These are phyloP conservation scores for Dorcus parallelipipedus DNA, from an alignment of 2,888 invertebrate species.

Conservation along the genomic window DNA sequence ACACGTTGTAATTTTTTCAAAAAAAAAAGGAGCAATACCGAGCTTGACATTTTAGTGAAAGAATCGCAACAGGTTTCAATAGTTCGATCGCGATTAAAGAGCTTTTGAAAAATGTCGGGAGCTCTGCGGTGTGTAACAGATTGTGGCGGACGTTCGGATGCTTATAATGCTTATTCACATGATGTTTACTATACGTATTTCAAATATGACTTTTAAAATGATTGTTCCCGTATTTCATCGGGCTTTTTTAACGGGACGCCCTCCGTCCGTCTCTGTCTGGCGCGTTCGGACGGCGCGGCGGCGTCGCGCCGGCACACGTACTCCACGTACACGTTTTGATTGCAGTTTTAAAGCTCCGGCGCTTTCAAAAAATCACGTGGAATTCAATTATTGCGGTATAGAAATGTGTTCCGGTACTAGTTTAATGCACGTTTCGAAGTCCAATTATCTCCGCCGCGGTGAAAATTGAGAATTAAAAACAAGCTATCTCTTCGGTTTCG, in stretches of 20 bases:
- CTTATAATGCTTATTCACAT: conserved; percentile 38
- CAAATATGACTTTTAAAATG: not conserved
- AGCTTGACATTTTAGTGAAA: conserved; percentile 32
- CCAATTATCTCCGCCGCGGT: not conserved
- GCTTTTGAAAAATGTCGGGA: conserved; percentile 48
- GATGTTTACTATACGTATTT: conserved; percentile 32
- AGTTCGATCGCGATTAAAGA: conserved; percentile 50
- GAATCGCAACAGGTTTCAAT: conserved; percentile 48
- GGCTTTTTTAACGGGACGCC: not conserved
- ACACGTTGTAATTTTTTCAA: not conserved
- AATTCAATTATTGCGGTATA: not conserved
- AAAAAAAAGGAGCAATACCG: conserved; percentile 3
- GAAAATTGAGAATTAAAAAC: not conserved
- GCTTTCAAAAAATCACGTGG: not conserved
- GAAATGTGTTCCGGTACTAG: not conserved
- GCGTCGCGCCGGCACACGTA: not conserved
- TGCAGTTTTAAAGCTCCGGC: not conserved
- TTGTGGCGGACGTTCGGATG: conserved; percentile 37
- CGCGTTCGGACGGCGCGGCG: not conserved
- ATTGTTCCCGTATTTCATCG: not conserved
- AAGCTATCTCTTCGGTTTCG: not conserved
- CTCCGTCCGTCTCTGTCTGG: not conserved
- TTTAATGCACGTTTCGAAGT: not conserved
- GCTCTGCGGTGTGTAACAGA: conserved; percentile 46
- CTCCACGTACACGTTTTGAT: no score